Percentiles rank a stretch among this genome's conserved stretches.
Conservation (phyloP, 1,140 invertebrate species). For the Mycetomoellerius zeteki region DNA sequence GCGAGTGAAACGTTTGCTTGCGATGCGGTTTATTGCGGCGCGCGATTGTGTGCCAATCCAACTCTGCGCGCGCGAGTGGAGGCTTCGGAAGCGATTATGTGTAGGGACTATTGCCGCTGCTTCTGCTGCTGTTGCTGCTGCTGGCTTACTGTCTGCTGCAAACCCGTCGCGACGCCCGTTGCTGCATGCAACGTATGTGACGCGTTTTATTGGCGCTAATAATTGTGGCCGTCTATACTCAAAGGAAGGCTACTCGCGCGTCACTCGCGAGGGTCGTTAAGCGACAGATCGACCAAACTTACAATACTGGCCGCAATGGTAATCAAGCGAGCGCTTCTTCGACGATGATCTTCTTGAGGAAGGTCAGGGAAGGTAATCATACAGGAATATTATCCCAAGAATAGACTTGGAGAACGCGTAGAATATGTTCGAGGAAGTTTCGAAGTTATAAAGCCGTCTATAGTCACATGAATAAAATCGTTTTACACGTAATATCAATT, state of each 20-base stretch:
- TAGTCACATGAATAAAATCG: neutral
- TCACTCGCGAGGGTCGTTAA: conserved; percentile 20
- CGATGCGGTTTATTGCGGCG: conserved; percentile 53
- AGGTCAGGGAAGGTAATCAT: conserved; percentile 30
- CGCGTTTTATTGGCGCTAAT: conserved; percentile 71
- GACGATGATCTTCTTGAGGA: neutral
- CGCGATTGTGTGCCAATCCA: conserved; percentile 65
- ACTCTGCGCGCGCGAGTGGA: conserved; percentile 24
- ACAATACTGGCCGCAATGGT: neutral
- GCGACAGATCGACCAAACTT: conserved; percentile 46
- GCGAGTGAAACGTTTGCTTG: conserved; percentile 64
- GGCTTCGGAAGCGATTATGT: conserved; percentile 55
- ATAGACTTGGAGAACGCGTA: neutral
- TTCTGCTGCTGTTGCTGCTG: neutral
- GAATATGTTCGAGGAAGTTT: neutral
- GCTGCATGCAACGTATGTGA: conserved; percentile 13
- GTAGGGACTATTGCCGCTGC: neutral
- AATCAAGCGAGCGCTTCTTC: neutral
- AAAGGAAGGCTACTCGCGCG: conserved; percentile 39
- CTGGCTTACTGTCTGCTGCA: neutral
- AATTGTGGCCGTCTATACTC: conserved; percentile 22
- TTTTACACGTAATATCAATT: conserved; percentile 18
- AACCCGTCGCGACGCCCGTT: neutral
- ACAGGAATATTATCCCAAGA: conserved; percentile 15
- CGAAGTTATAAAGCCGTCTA: neutral